phyloP scores from a whole-genome alignment of 2,797 vertebrate genomes.

The Clarias pachynema region DNA sequence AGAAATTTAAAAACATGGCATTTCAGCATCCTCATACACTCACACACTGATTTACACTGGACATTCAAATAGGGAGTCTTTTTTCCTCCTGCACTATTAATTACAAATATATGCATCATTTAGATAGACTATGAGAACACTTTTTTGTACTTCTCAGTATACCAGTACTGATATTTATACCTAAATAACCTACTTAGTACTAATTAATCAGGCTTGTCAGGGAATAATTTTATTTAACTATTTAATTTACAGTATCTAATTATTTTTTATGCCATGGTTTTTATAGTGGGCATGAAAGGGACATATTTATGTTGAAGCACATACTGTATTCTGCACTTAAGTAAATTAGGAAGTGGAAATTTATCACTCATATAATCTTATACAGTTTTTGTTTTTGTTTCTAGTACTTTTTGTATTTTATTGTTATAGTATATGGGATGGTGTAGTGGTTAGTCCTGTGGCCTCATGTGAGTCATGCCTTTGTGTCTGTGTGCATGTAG shows the following conservation, averaged over 20 bases:
- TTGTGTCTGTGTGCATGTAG: too few species aligned
- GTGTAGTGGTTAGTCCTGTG: too few species aligned
- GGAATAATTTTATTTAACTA: background rate
- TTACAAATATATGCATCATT: background rate
- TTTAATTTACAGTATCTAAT: too few species aligned
- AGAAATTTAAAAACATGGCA: conserved; percentile 1
- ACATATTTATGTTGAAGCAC: background rate
- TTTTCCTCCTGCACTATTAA: background rate
- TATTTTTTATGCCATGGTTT: background rate
- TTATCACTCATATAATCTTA: background rate
- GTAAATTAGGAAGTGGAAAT: background rate
- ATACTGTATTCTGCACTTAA: background rate
- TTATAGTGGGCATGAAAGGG: background rate
- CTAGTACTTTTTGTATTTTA: background rate
- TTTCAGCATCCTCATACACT: background rate
- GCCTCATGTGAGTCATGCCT: too few species aligned
- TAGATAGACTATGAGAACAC: background rate
- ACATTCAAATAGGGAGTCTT: too few species aligned
- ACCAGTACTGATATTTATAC: background rate
- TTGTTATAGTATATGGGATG: background rate
- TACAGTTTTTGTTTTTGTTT: background rate
- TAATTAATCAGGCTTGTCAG: background rate
- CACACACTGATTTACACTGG: background rate
- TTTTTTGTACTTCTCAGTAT: background rate
- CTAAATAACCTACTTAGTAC: background rate